A percentile compares a stretch with the other conserved stretches of the same genome.
Evolutionary conservation across 2,113 vertebrate species (phyloP).

Genomic region (Elephas maximus): DNA sequence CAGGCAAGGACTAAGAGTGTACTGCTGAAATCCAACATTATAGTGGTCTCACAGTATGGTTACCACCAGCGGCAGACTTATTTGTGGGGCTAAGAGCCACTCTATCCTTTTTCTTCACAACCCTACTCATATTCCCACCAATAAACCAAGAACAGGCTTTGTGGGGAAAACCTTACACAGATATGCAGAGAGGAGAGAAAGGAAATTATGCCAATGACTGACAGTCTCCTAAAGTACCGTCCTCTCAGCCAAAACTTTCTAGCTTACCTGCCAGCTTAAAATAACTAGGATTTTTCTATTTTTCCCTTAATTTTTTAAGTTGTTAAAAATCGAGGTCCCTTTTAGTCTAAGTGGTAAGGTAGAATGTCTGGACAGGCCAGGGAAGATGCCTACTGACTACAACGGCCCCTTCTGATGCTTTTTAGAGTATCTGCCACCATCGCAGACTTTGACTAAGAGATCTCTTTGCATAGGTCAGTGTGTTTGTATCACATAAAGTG

Average conservation of each 20-base stretch:
- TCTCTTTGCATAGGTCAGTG: background rate
- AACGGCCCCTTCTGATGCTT: background rate
- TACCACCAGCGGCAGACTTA: background rate
- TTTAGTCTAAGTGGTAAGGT: background rate
- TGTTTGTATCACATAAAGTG: background rate
- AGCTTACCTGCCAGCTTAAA: background rate
- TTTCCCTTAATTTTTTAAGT: background rate
- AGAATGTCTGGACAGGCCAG: background rate
- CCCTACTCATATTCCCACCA: background rate
- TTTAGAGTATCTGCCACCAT: background rate
- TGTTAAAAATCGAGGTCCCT: background rate
- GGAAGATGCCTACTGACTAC: background rate
- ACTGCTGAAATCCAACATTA: background rate
- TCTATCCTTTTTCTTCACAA: background rate
- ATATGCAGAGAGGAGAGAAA: background rate
- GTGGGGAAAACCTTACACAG: background rate
- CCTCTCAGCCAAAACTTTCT: background rate
- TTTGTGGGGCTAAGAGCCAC: background rate
- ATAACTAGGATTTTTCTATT: background rate
- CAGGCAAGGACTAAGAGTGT: background rate
- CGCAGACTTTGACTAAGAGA: background rate
- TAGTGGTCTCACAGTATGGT: background rate
- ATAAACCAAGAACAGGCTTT: background rate
- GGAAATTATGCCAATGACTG: too few species aligned
- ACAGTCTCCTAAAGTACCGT: background rate